Evolutionary conservation across 2,797 vertebrate genomes (phyloP).

Genomic region (Champsocephalus esox): DNA sequence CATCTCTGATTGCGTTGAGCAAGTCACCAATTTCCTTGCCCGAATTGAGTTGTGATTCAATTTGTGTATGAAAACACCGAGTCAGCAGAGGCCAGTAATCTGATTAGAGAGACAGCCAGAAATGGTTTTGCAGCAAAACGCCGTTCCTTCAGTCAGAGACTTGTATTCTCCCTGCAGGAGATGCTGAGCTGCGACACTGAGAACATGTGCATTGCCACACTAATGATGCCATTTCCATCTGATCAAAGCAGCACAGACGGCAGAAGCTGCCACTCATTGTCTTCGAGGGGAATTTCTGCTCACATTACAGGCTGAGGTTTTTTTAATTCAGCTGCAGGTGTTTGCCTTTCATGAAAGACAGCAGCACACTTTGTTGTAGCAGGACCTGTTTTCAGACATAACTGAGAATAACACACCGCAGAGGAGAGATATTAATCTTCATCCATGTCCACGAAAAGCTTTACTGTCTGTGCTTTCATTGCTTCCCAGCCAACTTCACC

Average conservation of each 20-base stretch:
- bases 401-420: conserved; percentile 5
- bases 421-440: neutral
- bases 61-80: conserved; percentile 47
- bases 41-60: conserved; percentile 44
- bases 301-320: neutral
- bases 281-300: conserved; percentile 17
- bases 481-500: no score
- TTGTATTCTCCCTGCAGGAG: conserved; percentile 37
- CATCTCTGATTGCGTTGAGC: conserved; percentile 20
- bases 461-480: no score
- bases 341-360: conserved; percentile 8
- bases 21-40: conserved; percentile 29
- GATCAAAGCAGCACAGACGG: conserved; percentile 41
- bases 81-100: conserved; percentile 50
- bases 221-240: conserved; percentile 57
- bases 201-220: conserved; percentile 43
- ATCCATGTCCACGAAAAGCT: no score
- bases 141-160: conserved; percentile 25
- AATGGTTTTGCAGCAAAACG: conserved; percentile 39
- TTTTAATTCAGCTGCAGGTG: conserved; percentile 12
- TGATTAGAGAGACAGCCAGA: conserved; percentile 48
- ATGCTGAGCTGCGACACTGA: conserved; percentile 16
- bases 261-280: conserved; percentile 21
- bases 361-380: neutral
- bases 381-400: conserved; percentile 1